Evolutionary conservation across 30 jellyfish, hydroid and myxozoan genomes (phyloP), one percentile per base, ranked within the genome.

Genomic region (Catostylus mosaicus): DNA sequence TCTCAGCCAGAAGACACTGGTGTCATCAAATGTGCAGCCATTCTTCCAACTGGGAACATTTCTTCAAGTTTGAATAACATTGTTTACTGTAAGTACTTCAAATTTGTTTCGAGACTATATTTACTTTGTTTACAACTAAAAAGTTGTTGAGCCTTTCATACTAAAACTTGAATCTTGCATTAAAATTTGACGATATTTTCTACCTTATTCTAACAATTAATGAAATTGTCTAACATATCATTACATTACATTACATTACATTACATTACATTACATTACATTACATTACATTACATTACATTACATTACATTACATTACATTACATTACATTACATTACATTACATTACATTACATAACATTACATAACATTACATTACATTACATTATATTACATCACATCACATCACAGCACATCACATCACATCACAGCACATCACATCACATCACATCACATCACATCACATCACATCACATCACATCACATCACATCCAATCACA

Each of bases 1-100:
- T 57, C 93, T 31, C 59, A 16, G 67, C 97, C 93, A 20, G 76
- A 47, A 33, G 97, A 88, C 62, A 45, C 67, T 18, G 97, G 97
- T 33, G 40, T 24, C 22, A 74, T 88, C 19, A 27, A 64, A 12
- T 88, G 97, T 51, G 18, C 70, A 23, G 93, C 78, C 5, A 30
- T 33, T 3, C 33, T 75, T 20, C 87, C 84, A 0, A 73, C 36
- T 30, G 84, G 68, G n/a, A 72, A 79, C 30, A 51, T 32, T 27
- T 12, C 86, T n/a, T 68, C 88, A 16, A 16, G 35, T 2, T 70
- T 89, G 1, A 64, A 59, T 34, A 87, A 76, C 52, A 50, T 37
- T 22, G 97, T 88, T 8, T 73, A 78, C 75, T 88, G 97, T 88
- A 80, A 73, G 97, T 80, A 48, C 3, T 14, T 22, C 32, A 0